A percentile compares a stretch with the other conserved stretches of the same genome.
phyloP scores from a whole-genome alignment of 2,113 vertebrate genomes.

The Planiliza haematocheilus region DNA sequence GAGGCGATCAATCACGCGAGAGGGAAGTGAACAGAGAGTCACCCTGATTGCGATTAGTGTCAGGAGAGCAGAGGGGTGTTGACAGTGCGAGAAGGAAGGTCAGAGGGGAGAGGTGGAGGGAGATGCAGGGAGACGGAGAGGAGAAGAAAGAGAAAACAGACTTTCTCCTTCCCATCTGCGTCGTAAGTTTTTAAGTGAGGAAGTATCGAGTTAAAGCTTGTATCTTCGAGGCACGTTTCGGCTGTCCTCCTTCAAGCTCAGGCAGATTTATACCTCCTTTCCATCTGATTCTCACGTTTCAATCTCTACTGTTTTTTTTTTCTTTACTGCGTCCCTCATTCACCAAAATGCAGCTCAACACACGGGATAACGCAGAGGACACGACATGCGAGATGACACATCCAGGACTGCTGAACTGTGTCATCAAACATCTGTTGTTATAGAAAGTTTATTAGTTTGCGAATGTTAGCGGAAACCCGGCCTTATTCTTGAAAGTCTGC shows the following conservation, averaged over 20 bases:
- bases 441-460: constrained; percentile 2
- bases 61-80: constrained; percentile 38
- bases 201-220: constrained; percentile 60
- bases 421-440: not conserved
- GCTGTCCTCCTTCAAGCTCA: constrained; percentile 52
- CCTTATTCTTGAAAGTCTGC: constrained; percentile 1
- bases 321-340: constrained; percentile 9
- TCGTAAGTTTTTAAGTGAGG: constrained; percentile 45
- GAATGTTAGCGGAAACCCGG: not conserved
- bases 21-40: constrained; percentile 55
- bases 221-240: constrained; percentile 45
- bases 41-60: constrained; percentile 41
- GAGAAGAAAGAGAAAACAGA: constrained; percentile 2
- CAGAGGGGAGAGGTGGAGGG: constrained; percentile 33
- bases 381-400: not conserved
- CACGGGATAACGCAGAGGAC: constrained; percentile 3
- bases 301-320: constrained; percentile 19
- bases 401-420: not conserved
- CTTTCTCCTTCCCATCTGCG: constrained; percentile 11
- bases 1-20: constrained; percentile 61
- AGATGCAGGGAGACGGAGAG: constrained; percentile 9
- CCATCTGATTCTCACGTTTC: not conserved
- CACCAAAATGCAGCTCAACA: not conserved
- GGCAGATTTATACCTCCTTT: constrained; percentile 61
- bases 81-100: constrained; percentile 38